Evolutionary conservation across 2,888 invertebrate genomes (phyloP).

Genomic region (Strigamia maritima): DNA sequence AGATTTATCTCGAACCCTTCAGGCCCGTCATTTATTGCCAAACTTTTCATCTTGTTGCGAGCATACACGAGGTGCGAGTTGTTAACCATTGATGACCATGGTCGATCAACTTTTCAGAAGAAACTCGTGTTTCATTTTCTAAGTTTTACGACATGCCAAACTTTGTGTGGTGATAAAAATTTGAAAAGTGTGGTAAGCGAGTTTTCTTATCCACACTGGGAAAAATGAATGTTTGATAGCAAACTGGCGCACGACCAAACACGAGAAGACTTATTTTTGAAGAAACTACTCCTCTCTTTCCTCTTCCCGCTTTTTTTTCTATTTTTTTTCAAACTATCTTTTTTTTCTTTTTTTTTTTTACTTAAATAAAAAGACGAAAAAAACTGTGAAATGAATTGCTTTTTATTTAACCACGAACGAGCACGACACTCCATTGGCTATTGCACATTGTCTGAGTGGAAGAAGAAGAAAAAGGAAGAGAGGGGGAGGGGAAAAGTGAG

Average conservation of each 20-base stretch:
- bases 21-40: background rate
- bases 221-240: background rate
- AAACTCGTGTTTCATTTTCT: background rate
- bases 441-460: background rate
- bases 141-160: background rate
- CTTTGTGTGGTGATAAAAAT: background rate
- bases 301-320: background rate
- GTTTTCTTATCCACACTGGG: background rate
- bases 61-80: background rate
- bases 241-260: background rate
- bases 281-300: background rate
- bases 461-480: background rate
- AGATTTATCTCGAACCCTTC: conserved; percentile 20
- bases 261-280: background rate
- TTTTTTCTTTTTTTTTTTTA: background rate
- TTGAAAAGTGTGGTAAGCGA: background rate
- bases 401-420: conserved; percentile 4
- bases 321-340: background rate
- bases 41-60: conserved; percentile 4
- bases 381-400: conserved; percentile 4
- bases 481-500: background rate
- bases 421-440: conserved; percentile 13
- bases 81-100: background rate
- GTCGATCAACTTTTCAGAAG: background rate
- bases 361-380: background rate